Evolutionary conservation across 2,113 vertebrate genomes (phyloP), one percentile per base, ranked within the genome.

Genomic region (Scophthalmus maximus): DNA sequence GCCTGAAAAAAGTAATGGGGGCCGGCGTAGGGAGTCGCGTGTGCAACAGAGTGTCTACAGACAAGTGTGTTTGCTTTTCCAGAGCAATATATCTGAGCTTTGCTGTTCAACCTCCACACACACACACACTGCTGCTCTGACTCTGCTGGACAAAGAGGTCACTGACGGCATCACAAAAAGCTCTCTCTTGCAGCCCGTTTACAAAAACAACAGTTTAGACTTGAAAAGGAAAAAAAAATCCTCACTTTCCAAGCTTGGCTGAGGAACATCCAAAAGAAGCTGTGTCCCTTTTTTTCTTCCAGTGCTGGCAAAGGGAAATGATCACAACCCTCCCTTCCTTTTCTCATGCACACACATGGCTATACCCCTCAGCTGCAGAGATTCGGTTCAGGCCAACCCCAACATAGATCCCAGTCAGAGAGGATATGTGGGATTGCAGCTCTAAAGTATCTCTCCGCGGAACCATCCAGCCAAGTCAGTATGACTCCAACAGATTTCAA

Each of bases 61-160:
- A 80, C 1, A 49, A 53, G 49, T 6, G 55, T 64, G 72, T 83
- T 87, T 86, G 62, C 61, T 79, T 90, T 90, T 87, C 75, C 68
- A 82, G 57, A 27, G 77, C 51, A 73, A 46, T 36, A 67, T 12
- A 73, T 66, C 30, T 27, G 29, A 64, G 51, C 52, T 62, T 34
- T 20, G 47, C 62, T 52, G n/a, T 67, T 82, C 32, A 68, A 46
- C 51, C 59, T 65, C 50, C 29, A 57, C 62, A 86, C 69, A 82
- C 55, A 46, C 29, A 57, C 62, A 86, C 69, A 82, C 55, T 72
- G 64, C 61, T 65, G 50, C 81, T 84, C 77, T 70, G 63, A 83
- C 44, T 76, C 25, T 0, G 42, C 17, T 15, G 82, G 64, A 91
- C 86, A 89, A 87, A 85, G 81, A 83, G 53, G 79, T 82, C 83